These are phyloP conservation scores for Larimichthys crocea DNA, from an alignment of 2,113 vertebrate species.

Conservation along the genomic window DNA sequence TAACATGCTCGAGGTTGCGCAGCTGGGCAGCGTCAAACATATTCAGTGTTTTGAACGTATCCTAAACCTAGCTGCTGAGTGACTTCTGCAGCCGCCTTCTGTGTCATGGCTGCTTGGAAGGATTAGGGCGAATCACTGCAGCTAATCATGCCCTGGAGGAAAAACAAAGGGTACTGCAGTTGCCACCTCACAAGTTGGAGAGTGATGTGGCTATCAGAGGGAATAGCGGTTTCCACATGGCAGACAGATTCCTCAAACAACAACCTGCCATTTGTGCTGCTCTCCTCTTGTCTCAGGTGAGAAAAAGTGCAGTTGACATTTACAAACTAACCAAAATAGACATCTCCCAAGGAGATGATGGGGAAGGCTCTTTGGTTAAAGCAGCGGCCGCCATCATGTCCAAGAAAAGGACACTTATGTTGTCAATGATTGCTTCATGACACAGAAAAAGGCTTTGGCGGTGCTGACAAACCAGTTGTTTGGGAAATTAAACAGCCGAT, in stretches of 20 bases:
- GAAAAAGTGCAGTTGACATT: conserved; percentile 24
- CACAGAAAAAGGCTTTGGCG: neutral
- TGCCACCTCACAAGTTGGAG: conserved; percentile 6
- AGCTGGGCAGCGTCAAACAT: conserved; percentile 15
- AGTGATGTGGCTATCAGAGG: conserved; percentile 5
- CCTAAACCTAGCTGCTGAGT: conserved; percentile 2
- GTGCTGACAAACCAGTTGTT: neutral
- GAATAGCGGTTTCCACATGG: neutral
- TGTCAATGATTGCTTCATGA: neutral
- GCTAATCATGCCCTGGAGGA: conserved; percentile 27
- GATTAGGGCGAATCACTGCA: conserved; percentile 10
- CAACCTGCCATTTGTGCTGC: neutral
- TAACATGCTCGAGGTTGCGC: conserved; percentile 1
- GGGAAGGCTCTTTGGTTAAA: neutral
- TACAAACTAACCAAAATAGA: conserved; percentile 22
- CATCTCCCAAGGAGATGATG: conserved; percentile 5
- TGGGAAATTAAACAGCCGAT: neutral
- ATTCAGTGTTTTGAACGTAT: neutral
- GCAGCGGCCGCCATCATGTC: conserved; percentile 11
- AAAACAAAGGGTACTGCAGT: conserved; percentile 7
- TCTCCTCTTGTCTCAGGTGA: conserved; percentile 10
- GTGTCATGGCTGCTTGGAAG: conserved; percentile 7
- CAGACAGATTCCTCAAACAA: neutral
- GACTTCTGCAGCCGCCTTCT: neutral
- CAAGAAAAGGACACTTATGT: neutral